These are phyloP conservation scores for Aspidiotus rigidus DNA, from an alignment of 2,888 invertebrate genomes.

Conservation along the genomic window DNA sequence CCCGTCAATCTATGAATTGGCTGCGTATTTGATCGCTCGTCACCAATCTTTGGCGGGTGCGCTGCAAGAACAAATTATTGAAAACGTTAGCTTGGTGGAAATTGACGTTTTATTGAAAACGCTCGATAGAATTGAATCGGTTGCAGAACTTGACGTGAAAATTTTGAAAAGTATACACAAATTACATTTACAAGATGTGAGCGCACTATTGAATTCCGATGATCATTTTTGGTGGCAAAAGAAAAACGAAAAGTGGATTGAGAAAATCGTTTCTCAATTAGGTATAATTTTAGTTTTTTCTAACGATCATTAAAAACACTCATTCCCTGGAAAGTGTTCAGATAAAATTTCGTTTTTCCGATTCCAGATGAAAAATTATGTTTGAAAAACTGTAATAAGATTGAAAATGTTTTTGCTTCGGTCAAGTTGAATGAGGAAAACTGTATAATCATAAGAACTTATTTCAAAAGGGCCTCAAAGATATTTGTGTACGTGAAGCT, in stretches of 20 bases:
- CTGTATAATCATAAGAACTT: slow-evolving; percentile 3
- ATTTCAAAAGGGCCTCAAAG: slow-evolving; percentile 13
- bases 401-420: slow-evolving; percentile 7
- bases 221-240: too few species aligned
- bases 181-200: too few species aligned
- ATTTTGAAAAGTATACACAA: too few species aligned
- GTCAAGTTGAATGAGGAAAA: slow-evolving; percentile 5
- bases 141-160: too few species aligned
- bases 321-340: background rate
- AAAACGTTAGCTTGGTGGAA: background rate
- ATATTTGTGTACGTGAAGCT: background rate
- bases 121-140: background rate
- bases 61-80: background rate
- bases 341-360: background rate
- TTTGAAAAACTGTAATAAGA: background rate
- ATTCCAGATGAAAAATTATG: slow-evolving; percentile 17
- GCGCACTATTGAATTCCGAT: too few species aligned
- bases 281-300: too few species aligned
- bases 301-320: background rate
- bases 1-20: background rate
- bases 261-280: too few species aligned
- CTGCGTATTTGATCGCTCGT: background rate
- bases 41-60: background rate
- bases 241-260: too few species aligned
- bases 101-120: background rate